Conservation (phyloP, 2,113 vertebrate species). For the Eudyptes chrysolophus region DNA sequence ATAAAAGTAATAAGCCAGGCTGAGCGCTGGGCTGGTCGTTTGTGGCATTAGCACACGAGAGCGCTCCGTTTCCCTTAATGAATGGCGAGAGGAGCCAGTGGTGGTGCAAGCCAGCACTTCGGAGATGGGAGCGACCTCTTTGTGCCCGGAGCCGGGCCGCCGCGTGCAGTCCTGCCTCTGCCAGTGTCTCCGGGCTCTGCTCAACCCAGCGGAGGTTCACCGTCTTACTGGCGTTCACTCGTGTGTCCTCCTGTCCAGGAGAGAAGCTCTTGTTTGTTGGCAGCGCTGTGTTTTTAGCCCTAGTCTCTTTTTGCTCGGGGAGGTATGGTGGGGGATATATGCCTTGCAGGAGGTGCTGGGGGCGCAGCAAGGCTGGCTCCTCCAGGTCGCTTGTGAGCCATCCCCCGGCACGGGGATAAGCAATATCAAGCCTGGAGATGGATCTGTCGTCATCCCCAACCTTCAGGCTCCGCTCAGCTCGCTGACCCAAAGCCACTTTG, state of each 20-base stretch:
- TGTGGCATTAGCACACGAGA: not conserved
- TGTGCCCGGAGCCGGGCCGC: fast-evolving
- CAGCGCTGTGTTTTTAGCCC: not conserved
- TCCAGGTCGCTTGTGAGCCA: not conserved
- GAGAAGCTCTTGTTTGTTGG: not conserved
- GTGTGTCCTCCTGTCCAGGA: not conserved
- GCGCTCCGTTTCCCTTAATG: not conserved
- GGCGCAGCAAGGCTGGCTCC: not conserved
- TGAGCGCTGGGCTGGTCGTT: not conserved
- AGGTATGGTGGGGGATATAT: not conserved
- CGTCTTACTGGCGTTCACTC: fast-evolving
- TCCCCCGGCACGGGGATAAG: not conserved
- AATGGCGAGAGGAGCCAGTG: not conserved
- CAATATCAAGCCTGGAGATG: not conserved
- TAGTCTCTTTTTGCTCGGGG: not conserved
- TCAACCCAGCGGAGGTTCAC: not conserved
- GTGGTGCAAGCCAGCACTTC: not conserved
- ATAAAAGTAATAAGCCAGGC: not conserved
- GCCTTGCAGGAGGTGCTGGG: not conserved
- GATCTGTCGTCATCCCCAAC: not conserved
- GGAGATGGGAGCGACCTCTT: not conserved
- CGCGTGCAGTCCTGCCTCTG: not conserved
- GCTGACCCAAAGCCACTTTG: not conserved
- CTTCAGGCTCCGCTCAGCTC: not conserved
- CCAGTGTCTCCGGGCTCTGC: not conserved